phyloP scores from a whole-genome alignment of 2,888 invertebrate species.

The Phania funesta region DNA sequence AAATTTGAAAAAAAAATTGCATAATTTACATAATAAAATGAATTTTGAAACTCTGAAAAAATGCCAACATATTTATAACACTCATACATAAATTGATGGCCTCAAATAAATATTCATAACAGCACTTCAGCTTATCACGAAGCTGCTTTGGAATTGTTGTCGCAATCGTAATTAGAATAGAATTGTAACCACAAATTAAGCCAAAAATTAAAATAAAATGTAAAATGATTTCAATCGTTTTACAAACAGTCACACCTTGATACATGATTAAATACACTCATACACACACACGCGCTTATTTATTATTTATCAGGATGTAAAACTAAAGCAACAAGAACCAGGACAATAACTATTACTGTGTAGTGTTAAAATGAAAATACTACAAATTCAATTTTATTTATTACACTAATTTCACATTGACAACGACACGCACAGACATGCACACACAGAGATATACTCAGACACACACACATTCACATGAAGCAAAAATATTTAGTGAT shows the following conservation, averaged over 20 bases:
- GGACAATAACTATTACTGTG: conserved; percentile 22
- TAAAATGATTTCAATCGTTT: conserved; percentile 57
- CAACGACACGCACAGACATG: conserved; percentile 18
- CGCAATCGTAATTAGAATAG: conserved; percentile 38
- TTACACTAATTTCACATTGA: conserved; percentile 61
- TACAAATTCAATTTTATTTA: conserved; percentile 65
- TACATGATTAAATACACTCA: not conserved
- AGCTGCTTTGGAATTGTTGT: conserved; percentile 13
- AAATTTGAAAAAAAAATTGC: conserved; percentile 15
- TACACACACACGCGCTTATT: not conserved
- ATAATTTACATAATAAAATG: conserved; percentile 52
- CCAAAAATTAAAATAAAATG: conserved; percentile 51
- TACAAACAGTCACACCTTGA: conserved; percentile 9
- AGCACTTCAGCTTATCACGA: conserved; percentile 28
- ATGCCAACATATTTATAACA: conserved; percentile 1
- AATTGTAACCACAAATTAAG: conserved; percentile 63
- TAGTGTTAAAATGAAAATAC: conserved; percentile 36
- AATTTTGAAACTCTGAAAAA: conserved; percentile 5
- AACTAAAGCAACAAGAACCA: conserved; percentile 19
- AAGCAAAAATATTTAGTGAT: not conserved
- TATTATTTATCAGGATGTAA: conserved; percentile 20
- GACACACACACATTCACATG: not conserved
- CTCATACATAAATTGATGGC: conserved; percentile 12
- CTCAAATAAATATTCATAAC: conserved; percentile 41
- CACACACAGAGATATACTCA: not conserved